Evolutionary conservation across 2,113 vertebrate genomes (phyloP).

Genomic region (Columba janthina): DNA sequence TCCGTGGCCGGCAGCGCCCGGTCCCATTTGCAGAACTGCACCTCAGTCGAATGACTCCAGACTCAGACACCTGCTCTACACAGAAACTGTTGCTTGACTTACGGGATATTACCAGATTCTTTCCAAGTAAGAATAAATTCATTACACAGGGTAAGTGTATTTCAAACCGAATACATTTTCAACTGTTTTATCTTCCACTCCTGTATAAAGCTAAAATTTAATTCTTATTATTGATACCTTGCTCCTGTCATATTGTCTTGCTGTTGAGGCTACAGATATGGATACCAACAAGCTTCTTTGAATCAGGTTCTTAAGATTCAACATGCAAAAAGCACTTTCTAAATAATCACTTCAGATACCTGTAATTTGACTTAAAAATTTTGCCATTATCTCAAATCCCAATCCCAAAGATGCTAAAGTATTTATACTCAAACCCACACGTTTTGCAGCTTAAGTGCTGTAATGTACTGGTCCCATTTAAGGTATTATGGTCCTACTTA

Average conservation of each 20-base stretch:
- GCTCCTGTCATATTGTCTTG: not conserved
- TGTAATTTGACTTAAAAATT: not conserved
- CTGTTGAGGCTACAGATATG: not conserved
- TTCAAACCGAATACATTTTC: not conserved
- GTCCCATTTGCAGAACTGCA: not conserved
- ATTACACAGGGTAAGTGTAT: not conserved
- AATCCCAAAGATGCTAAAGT: not conserved
- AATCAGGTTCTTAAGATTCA: not conserved
- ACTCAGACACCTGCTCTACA: not conserved
- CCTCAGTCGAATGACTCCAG: not conserved
- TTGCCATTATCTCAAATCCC: not conserved
- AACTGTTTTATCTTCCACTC: not conserved
- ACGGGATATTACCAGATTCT: not conserved
- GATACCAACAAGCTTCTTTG: not conserved
- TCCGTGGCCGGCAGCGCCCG: accelerated
- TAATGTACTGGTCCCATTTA: not conserved
- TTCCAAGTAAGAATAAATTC: not conserved
- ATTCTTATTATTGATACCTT: not conserved
- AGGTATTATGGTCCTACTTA: not conserved
- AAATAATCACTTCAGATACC: not conserved
- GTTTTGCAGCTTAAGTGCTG: not conserved
- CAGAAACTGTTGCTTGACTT: not conserved
- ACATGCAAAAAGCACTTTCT: not conserved
- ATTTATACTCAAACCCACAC: not conserved
- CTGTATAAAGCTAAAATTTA: not conserved